Evolutionary conservation across 2,888 invertebrate genomes (phyloP).

Genomic region (Lumbricus terrestris): DNA sequence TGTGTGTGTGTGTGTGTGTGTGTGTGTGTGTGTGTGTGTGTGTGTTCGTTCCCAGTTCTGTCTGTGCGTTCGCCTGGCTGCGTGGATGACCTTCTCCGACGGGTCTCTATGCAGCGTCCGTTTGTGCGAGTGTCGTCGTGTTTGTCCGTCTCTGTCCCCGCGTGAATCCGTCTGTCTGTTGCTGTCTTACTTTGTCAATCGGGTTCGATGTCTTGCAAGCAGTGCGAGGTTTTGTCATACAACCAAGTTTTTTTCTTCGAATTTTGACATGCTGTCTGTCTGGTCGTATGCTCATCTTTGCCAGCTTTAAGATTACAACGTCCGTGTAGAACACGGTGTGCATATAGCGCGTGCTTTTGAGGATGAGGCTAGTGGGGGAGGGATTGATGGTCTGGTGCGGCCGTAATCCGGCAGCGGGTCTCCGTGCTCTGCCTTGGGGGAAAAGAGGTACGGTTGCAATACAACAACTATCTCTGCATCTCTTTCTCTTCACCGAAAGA

Average conservation of each 20-base stretch:
- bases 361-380: not conserved
- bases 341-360: not conserved
- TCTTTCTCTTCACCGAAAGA: not conserved
- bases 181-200: not conserved
- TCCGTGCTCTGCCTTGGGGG: not conserved
- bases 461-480: not conserved
- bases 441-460: not conserved
- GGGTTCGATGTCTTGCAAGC: not conserved
- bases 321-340: not conserved
- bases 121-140: not conserved
- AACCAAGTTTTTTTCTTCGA: not conserved
- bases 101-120: not conserved
- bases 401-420: not conserved
- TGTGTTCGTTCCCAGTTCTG: not conserved
- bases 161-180: too few relatives aligned
- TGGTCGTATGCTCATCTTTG: not conserved
- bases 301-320: not conserved
- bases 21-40: too few relatives aligned
- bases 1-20: too few relatives aligned
- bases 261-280: not conserved
- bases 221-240: not conserved
- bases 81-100: not conserved
- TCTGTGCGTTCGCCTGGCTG: not conserved
- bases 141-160: not conserved
- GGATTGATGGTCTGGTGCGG: too few relatives aligned